Base-by-base conservation (phyloP, 2,888 invertebrate genomes). In the Epinotia bilunana region DNA sequence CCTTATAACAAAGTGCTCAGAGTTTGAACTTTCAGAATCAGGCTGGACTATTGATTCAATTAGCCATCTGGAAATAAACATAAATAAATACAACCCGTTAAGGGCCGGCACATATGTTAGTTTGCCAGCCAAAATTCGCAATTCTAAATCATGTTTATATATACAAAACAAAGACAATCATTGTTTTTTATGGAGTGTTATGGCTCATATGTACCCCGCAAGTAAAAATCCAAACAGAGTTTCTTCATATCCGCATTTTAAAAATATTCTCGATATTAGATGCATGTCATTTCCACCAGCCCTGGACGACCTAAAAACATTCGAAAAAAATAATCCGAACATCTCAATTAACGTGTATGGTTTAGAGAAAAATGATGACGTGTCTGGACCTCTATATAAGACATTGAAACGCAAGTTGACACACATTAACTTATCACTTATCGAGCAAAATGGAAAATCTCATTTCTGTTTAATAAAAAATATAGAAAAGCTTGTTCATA, bases 21-120 rank as follows among this genome's bases (percentile, higher is more conserved):
- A n/a, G n/a, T n/a, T n/a, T n/a, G n/a, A n/a, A n/a, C n/a, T n/a
- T n/a, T n/a, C n/a, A n/a, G n/a, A n/a, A n/a, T n/a, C n/a, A n/a
- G n/a, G n/a, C n/a, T n/a, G n/a, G n/a, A n/a, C n/a, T n/a, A n/a
- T n/a, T n/a, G n/a, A n/a, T n/a, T n/a, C n/a, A n/a, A n/a, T n/a
- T n/a, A n/a, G n/a, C n/a, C n/a, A n/a, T n/a, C n/a, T 62, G 9
- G 62, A 62, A 62, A 39, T 62, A 39, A 62, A 62, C n/a, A 39
- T 62, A 18, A 62, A 62, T 39, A 62, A 62, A 39, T 62, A 62
- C 39, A 39, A n/a, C n/a, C 62, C 62, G 2, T 39, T 62, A 9
- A 33, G 28, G 28, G 62, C 28, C n/a, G 62, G 62, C 16, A 9
- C 62, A 7, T 62, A 62, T 39, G 28, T 62, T 39, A n/a, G 9